Evolutionary conservation across 2,797 vertebrate species (phyloP).

Genomic region (Cossypha caffra): DNA sequence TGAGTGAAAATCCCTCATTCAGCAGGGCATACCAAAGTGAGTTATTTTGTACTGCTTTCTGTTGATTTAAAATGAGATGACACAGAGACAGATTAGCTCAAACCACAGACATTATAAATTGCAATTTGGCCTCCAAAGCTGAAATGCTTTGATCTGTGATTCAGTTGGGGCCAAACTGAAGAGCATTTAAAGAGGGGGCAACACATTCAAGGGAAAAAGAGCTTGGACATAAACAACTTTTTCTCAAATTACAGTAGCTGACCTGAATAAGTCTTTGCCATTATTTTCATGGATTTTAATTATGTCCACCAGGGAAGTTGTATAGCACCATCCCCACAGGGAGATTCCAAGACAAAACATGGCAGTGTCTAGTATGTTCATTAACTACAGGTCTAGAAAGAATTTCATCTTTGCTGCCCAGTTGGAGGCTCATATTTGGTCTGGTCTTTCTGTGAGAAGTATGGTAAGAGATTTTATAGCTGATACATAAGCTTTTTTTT

Average conservation of each 20-base stretch:
- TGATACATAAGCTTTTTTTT: neutral
- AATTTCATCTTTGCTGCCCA: neutral
- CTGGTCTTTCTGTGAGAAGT: neutral
- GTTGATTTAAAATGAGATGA: constrained; percentile 75
- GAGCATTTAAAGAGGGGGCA: constrained; percentile 50
- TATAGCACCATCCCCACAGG: neutral
- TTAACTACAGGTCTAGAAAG: neutral
- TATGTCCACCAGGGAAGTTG: neutral
- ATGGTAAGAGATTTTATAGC: neutral
- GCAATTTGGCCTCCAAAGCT: constrained; percentile 70
- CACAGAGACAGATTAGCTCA: constrained; percentile 73
- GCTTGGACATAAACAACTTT: constrained; percentile 8
- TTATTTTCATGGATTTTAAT: neutral
- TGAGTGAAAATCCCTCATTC: neutral
- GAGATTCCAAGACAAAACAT: neutral
- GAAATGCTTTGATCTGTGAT: constrained; percentile 75
- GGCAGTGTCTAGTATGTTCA: neutral
- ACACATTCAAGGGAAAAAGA: neutral
- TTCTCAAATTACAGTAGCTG: constrained; percentile 38
- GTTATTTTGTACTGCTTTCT: constrained; percentile 64
- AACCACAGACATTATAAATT: constrained; percentile 75
- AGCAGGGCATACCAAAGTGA: neutral
- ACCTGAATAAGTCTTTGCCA: constrained; percentile 26
- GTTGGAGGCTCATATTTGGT: neutral
- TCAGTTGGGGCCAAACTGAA: constrained; percentile 40